Base-by-base conservation (phyloP, 53 echinoderm and acorn worm genomes). In the Temnopleurus reevesii region DNA sequence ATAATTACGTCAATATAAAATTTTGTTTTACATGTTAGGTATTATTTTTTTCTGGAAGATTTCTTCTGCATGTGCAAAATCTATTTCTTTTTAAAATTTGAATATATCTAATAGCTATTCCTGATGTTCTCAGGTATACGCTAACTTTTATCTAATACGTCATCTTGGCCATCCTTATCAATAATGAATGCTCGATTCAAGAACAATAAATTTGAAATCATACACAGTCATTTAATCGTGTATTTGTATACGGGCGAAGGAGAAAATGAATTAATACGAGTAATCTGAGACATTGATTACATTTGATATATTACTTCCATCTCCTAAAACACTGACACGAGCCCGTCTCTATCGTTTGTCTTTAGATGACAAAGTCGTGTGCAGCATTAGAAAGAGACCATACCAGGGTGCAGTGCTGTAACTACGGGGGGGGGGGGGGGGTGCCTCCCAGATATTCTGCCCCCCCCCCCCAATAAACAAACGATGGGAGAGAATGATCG, bases 351-450 rank as follows among this genome's bases (percentile, higher is more conserved):
- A 49, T 46, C 79, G 49, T 47, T 49, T 49, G 49, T 17, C n/a
- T 49, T 49, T 79, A 46, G 27, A 46, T 15, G 79, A 7, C 1
- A 47, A 28, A 25, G 45, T 79, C 79, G 79, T 79, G 79, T 15
- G 26, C 79, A 5, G 79, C 79, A 79, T 79, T 79, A 79, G 49
- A 79, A 71, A 23, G 12, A 71, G 71, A 71, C 71, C n/a, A 71
- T 71, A n/a, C n/a, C n/a, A n/a, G n/a, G n/a, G n/a, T n/a, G n/a
- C n/a, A n/a, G n/a, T n/a, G n/a, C n/a, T n/a, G n/a, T n/a, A n/a
- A n/a, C n/a, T n/a, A n/a, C n/a, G n/a, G n/a, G n/a, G n/a, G n/a
- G n/a, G n/a, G n/a, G n/a, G n/a, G n/a, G n/a, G n/a, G n/a, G n/a
- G n/a, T n/a, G n/a, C n/a, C n/a, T n/a, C n/a, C n/a, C n/a, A n/a